Conservation (phyloP, 2,113 vertebrate species). For the Alaudala cheleensis region DNA sequence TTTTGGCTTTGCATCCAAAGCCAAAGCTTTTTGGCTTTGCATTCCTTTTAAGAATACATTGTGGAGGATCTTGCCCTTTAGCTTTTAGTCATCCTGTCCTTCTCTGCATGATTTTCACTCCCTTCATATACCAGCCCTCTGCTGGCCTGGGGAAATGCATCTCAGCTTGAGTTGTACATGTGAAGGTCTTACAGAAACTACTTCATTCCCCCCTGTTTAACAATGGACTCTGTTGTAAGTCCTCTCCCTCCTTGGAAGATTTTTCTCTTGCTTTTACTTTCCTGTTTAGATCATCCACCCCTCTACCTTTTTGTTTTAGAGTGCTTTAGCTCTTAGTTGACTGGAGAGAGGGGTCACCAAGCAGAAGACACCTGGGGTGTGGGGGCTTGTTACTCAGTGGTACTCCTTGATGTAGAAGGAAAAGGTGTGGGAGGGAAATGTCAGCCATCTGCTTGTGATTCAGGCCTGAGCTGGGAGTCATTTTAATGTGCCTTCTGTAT, state of each 20-base stretch:
- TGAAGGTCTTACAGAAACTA: background rate
- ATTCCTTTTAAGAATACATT: background rate
- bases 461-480: background rate
- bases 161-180: background rate
- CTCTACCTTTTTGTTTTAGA: background rate
- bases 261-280: background rate
- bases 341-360: background rate
- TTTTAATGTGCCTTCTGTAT: background rate
- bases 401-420: background rate
- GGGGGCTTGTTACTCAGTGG: background rate
- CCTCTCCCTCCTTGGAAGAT: background rate
- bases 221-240: background rate
- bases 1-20: background rate
- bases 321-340: background rate
- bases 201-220: background rate
- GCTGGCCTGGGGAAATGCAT: background rate
- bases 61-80: background rate
- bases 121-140: background rate
- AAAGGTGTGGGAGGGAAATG: background rate
- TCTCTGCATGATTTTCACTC: background rate
- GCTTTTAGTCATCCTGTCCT: background rate
- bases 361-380: background rate
- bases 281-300: background rate
- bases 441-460: constrained; percentile 2
- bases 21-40: background rate